Conservation (phyloP, 2,113 vertebrate species). For the Burhinus bistriatus region DNA sequence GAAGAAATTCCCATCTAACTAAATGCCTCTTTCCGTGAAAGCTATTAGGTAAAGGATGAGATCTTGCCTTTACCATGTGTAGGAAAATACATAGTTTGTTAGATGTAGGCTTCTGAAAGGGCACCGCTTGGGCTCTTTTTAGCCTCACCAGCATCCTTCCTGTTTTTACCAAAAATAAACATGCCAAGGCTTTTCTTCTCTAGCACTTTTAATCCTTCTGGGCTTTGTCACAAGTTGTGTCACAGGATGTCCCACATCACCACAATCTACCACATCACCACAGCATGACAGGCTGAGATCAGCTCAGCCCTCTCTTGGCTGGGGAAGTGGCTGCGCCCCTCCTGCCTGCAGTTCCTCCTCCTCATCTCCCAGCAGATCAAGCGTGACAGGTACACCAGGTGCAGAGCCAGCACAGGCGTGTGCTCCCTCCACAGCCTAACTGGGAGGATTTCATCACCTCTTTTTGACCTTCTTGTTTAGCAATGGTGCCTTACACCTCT, state of each 20-base stretch:
- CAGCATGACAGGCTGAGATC: not conserved
- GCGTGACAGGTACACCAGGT: not conserved
- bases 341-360: not conserved
- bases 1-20: not conserved
- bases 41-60: not conserved
- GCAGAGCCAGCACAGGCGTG: not conserved
- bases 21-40: not conserved
- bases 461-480: not conserved
- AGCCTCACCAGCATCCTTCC: conserved; percentile 31
- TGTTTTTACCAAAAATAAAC: conserved; percentile 31
- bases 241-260: conserved; percentile 38
- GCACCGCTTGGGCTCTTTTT: not conserved
- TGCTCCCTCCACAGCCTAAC: not conserved
- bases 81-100: not conserved
- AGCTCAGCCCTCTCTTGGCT: not conserved
- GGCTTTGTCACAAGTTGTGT: not conserved
- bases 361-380: not conserved
- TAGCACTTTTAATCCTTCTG: not conserved
- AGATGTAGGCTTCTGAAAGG: not conserved
- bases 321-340: not conserved
- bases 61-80: not conserved
- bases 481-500: not conserved
- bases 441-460: not conserved
- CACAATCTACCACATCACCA: not conserved
- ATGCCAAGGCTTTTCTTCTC: not conserved